phyloP scores from a whole-genome alignment of 2,888 invertebrate species.

The Cyclophora punctaria region DNA sequence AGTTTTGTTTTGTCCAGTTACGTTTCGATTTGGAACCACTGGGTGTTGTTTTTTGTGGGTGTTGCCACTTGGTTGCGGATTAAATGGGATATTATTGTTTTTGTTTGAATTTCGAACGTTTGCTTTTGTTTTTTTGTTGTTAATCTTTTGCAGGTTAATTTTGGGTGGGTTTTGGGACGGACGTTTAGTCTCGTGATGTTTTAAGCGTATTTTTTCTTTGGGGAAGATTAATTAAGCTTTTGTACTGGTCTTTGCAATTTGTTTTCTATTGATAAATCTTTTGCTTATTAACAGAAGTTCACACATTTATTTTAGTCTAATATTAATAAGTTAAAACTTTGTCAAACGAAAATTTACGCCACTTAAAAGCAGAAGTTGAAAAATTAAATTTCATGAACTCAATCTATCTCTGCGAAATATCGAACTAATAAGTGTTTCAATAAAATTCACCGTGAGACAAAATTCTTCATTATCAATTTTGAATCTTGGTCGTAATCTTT shows the following conservation, averaged over 20 bases:
- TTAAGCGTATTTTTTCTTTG: no score
- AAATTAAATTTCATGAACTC: slow-evolving; percentile 4
- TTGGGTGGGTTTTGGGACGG: no score
- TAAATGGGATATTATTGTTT: slow-evolving; percentile 20
- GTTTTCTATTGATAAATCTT: no score
- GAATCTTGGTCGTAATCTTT: slow-evolving; percentile 18
- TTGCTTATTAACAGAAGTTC: no score
- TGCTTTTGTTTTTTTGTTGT: slow-evolving; percentile 4
- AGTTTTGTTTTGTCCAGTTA: slow-evolving; percentile 36
- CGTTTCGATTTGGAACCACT: slow-evolving; percentile 37
- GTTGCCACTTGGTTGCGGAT: slow-evolving; percentile 17
- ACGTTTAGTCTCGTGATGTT: no score
- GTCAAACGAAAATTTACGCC: not conserved
- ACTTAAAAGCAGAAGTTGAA: slow-evolving; percentile 1
- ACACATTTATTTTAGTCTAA: no score
- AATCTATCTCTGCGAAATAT: slow-evolving; percentile 2
- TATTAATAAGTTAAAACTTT: no score
- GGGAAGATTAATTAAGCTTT: no score
- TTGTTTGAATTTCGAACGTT: not conserved
- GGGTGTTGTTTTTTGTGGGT: slow-evolving; percentile 26
- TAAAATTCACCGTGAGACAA: slow-evolving; percentile 16
- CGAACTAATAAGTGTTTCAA: slow-evolving; percentile 11
- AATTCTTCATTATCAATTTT: slow-evolving; percentile 20
- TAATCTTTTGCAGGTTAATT: no score
- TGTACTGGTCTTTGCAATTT: no score